phyloP scores from a whole-genome alignment of 2,113 vertebrate species.

The Apteryx owenii region DNA sequence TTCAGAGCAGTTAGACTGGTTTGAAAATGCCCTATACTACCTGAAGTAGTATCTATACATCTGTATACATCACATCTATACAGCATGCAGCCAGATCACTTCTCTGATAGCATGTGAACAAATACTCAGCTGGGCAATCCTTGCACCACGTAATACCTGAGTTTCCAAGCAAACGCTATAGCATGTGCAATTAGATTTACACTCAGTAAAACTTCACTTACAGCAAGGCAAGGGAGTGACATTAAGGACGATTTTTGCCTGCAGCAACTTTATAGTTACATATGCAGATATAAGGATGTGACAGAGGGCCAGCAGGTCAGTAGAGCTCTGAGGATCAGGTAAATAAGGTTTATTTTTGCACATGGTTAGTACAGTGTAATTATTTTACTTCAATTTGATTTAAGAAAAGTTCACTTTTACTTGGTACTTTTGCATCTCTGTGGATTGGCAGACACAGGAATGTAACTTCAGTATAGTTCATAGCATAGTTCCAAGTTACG shows the following conservation, averaged over 20 bases:
- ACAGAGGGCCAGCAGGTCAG: background rate
- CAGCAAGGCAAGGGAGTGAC: background rate
- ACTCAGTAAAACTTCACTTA: background rate
- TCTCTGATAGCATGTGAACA: background rate
- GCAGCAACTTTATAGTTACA: background rate
- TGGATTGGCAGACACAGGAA: background rate
- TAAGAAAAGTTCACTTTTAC: background rate
- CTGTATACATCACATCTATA: background rate
- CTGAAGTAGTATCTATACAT: too few species aligned
- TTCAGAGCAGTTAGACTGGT: background rate
- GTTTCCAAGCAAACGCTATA: background rate
- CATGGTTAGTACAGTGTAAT: background rate
- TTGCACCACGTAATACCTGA: accelerated
- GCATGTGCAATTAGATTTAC: background rate
- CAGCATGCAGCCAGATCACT: background rate
- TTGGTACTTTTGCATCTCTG: background rate
- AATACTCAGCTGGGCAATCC: background rate
- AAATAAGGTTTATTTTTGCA: background rate
- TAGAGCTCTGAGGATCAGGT: background rate
- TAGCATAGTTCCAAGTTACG: background rate
- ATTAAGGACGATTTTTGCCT: background rate
- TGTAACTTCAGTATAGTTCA: background rate
- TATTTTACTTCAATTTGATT: too few species aligned
- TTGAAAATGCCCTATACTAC: background rate
- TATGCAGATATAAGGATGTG: background rate